These are phyloP conservation scores for Thunnus albacares DNA, from an alignment of 2,797 vertebrate species.

Conservation along the genomic window DNA sequence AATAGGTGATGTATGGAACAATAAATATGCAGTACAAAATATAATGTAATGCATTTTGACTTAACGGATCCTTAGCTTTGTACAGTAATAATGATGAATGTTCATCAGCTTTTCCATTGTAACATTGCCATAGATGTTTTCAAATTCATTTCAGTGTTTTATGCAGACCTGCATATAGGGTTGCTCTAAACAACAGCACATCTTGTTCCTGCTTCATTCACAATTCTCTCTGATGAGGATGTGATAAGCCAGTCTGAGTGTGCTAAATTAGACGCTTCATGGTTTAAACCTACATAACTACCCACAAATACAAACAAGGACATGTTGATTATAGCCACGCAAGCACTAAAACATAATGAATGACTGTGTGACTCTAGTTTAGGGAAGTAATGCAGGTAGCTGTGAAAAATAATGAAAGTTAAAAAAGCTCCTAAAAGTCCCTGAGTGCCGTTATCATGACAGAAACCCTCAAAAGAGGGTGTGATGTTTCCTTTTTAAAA, in stretches of 20 bases:
- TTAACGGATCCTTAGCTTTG: not conserved
- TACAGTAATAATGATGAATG: not conserved
- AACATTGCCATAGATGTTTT: not conserved
- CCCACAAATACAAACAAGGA: constrained; percentile 34
- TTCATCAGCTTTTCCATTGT: not conserved
- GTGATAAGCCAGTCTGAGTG: constrained; percentile 34
- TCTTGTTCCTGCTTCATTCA: constrained; percentile 20
- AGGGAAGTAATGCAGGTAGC: not conserved
- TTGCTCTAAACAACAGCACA: not conserved
- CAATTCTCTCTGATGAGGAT: constrained; percentile 57
- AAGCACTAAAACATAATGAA: not conserved
- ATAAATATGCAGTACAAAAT: too few species aligned
- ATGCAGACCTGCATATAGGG: not conserved
- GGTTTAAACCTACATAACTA: not conserved
- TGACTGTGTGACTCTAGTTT: not conserved
- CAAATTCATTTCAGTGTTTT: not conserved
- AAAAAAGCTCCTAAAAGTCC: constrained; percentile 4
- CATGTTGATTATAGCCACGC: constrained; percentile 44
- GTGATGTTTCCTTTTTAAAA: not conserved
- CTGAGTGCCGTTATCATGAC: not conserved
- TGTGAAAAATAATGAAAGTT: not conserved
- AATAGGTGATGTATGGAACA: too few species aligned
- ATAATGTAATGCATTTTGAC: not conserved
- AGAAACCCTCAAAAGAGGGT: not conserved
- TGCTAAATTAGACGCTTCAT: constrained; percentile 32